These are phyloP conservation scores for Sebastes aleutianus DNA, from an alignment of 2,797 vertebrate genomes.

Conservation along the genomic window DNA sequence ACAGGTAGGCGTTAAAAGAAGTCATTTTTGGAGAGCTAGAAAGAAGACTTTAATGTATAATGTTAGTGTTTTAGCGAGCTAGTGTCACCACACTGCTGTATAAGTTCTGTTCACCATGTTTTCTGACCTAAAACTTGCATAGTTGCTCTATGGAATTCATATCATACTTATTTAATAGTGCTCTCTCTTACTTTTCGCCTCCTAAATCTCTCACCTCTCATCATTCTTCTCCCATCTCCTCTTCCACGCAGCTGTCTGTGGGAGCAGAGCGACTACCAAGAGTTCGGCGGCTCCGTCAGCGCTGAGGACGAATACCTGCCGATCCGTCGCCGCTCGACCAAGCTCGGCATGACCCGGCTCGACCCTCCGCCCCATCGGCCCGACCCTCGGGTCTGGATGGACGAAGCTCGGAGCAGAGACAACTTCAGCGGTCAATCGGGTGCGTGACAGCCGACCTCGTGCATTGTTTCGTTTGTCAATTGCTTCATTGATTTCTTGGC, in stretches of 20 bases:
- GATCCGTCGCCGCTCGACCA: background rate
- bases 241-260: conserved; percentile 53
- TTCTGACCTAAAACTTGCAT: background rate
- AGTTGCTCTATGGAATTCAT: background rate
- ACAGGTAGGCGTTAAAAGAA: conserved; percentile 58
- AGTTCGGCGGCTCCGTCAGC: conserved; percentile 69
- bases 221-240: conserved; percentile 30
- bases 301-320: conserved; percentile 75
- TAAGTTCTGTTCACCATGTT: background rate
- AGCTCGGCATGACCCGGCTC: conserved; percentile 77
- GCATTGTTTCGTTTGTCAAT: background rate
- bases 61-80: background rate
- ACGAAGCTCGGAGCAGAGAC: conserved; percentile 68
- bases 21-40: background rate
- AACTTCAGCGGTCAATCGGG: conserved; percentile 68
- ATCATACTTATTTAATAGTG: background rate
- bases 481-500: background rate
- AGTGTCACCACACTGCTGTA: background rate
- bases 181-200: background rate
- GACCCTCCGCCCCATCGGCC: conserved; percentile 75
- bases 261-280: conserved; percentile 71
- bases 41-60: background rate
- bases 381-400: conserved; percentile 78
- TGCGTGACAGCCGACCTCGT: conserved; percentile 18
- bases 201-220: background rate